phyloP scores from a whole-genome alignment of 2,888 invertebrate genomes.

The Nymphalis c-album region DNA sequence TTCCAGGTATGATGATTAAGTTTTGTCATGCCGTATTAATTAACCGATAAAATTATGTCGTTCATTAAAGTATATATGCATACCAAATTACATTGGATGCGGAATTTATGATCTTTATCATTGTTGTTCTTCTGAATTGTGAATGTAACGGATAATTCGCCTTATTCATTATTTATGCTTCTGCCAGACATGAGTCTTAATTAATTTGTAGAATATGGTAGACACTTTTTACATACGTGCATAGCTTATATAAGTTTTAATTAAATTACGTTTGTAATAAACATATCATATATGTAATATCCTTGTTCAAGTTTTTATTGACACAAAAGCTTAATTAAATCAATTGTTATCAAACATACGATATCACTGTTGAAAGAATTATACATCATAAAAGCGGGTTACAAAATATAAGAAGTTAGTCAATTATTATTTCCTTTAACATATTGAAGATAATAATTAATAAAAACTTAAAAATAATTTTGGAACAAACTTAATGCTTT shows the following conservation, averaged over 20 bases:
- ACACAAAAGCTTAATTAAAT: neutral
- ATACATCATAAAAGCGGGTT: neutral
- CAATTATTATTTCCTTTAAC: no score
- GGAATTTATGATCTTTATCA: constrained; percentile 24
- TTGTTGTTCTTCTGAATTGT: constrained; percentile 10
- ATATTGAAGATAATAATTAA: no score
- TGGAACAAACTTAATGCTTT: no score
- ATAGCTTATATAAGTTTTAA: constrained; percentile 1
- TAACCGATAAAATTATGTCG: constrained; percentile 29
- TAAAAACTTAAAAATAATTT: no score
- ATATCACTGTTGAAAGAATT: neutral
- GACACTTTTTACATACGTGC: constrained; percentile 9
- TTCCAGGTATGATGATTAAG: constrained; percentile 24
- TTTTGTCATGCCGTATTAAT: constrained; percentile 24
- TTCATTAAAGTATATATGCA: constrained; percentile 26
- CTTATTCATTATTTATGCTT: neutral
- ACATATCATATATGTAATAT: neutral
- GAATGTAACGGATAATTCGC: constrained; percentile 20
- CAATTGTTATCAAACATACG: neutral
- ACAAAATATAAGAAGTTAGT: neutral
- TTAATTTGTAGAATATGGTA: constrained; percentile 23
- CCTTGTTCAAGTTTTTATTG: neutral
- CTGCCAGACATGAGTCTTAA: constrained; percentile 5
- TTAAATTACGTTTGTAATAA: constrained; percentile 1
- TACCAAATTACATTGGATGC: constrained; percentile 8